phyloP scores from a whole-genome alignment of 2,113 vertebrate genomes.

The Hepsetus odoe region DNA sequence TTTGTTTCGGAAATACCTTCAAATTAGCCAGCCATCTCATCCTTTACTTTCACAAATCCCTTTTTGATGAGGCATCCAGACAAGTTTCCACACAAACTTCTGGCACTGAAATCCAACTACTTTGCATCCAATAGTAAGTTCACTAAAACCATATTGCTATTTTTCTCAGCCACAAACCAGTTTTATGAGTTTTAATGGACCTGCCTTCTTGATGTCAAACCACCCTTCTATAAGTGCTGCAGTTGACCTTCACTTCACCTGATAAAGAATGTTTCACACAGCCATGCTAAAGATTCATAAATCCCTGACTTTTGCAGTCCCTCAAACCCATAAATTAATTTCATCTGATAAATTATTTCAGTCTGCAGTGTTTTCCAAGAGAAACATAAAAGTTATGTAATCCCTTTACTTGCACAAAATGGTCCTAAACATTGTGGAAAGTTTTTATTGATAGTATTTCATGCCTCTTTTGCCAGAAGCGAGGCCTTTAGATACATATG shows the following conservation, averaged over 20 bases:
- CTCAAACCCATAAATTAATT: not conserved
- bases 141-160: not conserved
- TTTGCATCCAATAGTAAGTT: not conserved
- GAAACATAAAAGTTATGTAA: not conserved
- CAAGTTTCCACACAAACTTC: not conserved
- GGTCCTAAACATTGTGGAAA: not conserved
- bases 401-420: not conserved
- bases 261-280: not conserved
- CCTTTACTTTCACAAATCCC: not conserved
- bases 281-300: constrained; percentile 9
- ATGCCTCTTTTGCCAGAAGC: not conserved
- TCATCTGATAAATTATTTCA: not conserved
- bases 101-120: not conserved
- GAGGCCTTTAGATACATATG: not conserved
- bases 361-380: not conserved
- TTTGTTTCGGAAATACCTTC: not conserved
- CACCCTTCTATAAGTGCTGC: not conserved
- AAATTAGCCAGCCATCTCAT: not conserved
- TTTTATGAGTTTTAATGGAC: not conserved
- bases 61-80: constrained; percentile 3
- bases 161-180: not conserved
- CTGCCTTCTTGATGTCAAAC: not conserved
- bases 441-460: not conserved
- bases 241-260: not conserved
- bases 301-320: not conserved